Conservation (phyloP, 2,888 invertebrate genomes). For the Pocota personata region DNA sequence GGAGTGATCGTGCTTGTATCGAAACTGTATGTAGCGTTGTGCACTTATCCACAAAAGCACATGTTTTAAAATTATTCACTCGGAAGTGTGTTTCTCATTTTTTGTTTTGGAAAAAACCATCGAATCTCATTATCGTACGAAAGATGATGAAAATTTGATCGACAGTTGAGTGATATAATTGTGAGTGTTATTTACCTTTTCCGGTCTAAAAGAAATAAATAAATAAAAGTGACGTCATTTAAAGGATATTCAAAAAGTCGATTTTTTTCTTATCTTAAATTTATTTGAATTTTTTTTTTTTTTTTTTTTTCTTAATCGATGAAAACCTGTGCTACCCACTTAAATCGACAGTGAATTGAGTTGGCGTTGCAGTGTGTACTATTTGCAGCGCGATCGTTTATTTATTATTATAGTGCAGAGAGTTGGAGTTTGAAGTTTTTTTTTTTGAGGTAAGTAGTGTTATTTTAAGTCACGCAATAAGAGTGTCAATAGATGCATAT, state of each 20-base stretch:
- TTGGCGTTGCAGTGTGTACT: slow-evolving; percentile 25
- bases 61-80: slow-evolving; percentile 52
- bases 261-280: neutral
- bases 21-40: neutral
- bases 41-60: slow-evolving; percentile 23
- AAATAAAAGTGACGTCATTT: slow-evolving; percentile 10
- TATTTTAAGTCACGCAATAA: neutral
- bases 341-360: slow-evolving; percentile 25
- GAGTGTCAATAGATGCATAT: too few relatives aligned
- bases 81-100: slow-evolving; percentile 22
- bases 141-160: slow-evolving; percentile 49
- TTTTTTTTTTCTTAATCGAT: neutral
- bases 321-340: slow-evolving; percentile 31
- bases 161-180: slow-evolving; percentile 47
- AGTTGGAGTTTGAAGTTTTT: slow-evolving; percentile 21
- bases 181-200: slow-evolving; percentile 5
- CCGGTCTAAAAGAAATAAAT: neutral
- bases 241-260: slow-evolving; percentile 14
- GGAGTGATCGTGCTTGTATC: slow-evolving; percentile 17
- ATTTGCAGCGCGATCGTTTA: slow-evolving; percentile 10
- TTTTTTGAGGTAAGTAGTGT: slow-evolving; percentile 28
- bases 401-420: neutral
- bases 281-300: neutral
- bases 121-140: neutral
- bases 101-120: neutral